Evolutionary conservation across 1,140 invertebrate genomes (phyloP).

Genomic region (Maniola jurtina): DNA sequence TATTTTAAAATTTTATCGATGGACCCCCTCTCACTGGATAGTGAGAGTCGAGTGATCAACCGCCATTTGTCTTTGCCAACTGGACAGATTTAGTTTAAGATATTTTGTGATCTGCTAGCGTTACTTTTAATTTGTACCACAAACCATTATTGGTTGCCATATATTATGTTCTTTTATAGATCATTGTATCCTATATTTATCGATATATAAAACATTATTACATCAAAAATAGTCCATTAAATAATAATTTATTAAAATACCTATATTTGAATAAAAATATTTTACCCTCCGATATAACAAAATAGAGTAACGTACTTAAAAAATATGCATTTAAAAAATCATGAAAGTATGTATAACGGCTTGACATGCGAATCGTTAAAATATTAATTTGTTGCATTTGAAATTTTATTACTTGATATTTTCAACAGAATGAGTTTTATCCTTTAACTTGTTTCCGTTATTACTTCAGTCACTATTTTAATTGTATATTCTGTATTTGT

Average conservation of each 20-base stretch:
- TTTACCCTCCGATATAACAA: conserved; percentile 51
- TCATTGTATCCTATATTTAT: conserved; percentile 40
- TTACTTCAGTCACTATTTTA: conserved; percentile 74
- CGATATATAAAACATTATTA: conserved; percentile 35
- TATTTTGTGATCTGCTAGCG: conserved; percentile 75
- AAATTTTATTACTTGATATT: conserved; percentile 42
- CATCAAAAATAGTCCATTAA: conserved; percentile 42
- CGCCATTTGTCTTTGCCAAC: conserved; percentile 76
- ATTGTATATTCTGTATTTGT: conserved; percentile 76
- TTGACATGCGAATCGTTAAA: conserved; percentile 45
- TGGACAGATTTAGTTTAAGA: conserved; percentile 69
- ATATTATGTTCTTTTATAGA: conserved; percentile 52
- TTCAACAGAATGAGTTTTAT: conserved; percentile 52
- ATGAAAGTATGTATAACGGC: conserved; percentile 44
- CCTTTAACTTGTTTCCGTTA: conserved; percentile 58
- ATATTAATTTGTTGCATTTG: conserved; percentile 39
- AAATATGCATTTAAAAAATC: conserved; percentile 46
- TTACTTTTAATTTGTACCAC: conserved; percentile 67
- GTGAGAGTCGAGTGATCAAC: conserved; percentile 66
- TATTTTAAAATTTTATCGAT: conserved; percentile 47
- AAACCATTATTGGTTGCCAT: conserved; percentile 70
- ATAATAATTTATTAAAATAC: conserved; percentile 46
- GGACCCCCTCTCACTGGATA: conserved; percentile 58
- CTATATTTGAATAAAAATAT: conserved; percentile 26
- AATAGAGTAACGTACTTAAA: conserved; percentile 41